phyloP scores from a whole-genome alignment of 2,113 vertebrate genomes.

The Megaptera novaeangliae region DNA sequence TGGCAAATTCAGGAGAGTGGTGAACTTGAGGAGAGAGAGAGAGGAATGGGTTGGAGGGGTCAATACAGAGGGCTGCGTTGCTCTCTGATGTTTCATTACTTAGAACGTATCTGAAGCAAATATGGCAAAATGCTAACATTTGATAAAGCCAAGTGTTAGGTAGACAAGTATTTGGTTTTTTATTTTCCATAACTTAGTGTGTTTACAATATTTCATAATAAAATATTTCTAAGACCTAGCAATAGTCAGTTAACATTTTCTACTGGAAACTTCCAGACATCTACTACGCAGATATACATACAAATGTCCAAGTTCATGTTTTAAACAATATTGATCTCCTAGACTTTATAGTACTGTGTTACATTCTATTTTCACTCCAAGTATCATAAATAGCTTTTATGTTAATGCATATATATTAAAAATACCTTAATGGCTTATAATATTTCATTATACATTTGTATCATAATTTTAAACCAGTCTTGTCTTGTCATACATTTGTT shows the following conservation, averaged over 20 bases:
- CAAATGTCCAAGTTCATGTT: not conserved
- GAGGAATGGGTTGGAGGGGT: not conserved
- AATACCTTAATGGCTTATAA: not conserved
- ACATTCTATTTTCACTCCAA: not conserved
- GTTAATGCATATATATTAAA: not conserved
- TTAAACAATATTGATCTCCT: not conserved
- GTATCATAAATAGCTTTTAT: not conserved
- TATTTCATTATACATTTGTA: not conserved
- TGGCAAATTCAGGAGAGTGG: not conserved
- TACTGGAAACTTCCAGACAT: not conserved
- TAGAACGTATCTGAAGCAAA: not conserved
- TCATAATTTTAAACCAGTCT: not conserved
- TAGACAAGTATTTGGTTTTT: not conserved
- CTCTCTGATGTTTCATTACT: constrained; percentile 1
- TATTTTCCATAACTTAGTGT: not conserved
- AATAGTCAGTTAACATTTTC: not conserved
- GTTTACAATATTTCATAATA: not conserved
- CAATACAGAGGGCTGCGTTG: not conserved
- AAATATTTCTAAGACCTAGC: not conserved
- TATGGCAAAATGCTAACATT: not conserved
- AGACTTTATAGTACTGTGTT: not conserved
- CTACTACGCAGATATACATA: not conserved
- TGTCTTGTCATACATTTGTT: not conserved
- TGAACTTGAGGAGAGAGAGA: not conserved
- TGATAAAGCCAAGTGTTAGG: not conserved